Evolutionary conservation across 2,888 invertebrate species (phyloP), one percentile per base, ranked within the genome.

Genomic region (Pemphredon lugubris): DNA sequence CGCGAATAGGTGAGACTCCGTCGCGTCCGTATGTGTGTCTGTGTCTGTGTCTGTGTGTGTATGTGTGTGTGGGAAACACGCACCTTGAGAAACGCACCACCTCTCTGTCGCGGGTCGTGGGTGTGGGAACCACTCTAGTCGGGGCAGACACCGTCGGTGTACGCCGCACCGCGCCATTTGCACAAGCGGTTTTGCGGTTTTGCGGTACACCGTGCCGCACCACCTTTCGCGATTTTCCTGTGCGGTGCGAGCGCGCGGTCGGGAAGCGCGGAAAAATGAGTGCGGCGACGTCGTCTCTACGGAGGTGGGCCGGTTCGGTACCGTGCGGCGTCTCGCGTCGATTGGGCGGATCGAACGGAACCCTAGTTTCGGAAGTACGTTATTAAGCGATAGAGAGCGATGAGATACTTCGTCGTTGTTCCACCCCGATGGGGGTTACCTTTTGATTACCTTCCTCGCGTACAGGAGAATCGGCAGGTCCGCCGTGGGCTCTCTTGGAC

Each of bases 61-160:
- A 44, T 51, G 61, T 57, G 48, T 40, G 61, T 58, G 32, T 60
- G 53, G 50, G 42, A 39, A 32, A 48, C 53, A 14, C 39, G 45
- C 66, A 79, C 77, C 75, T 79, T 77, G 70, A 53, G 66, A 70
- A 75, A 72, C 68, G 58, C 55, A 60, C 68, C 60, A 55, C 53
- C 73, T 64, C 73, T 64, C 55, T 51, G 60, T 59, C 47, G 37
- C 23, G 20, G 40, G 32, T 66, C 66, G 82, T 79, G 75, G 79
- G 81, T 81, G 83, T 80, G 83, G 78, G 81, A 83, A 83, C 53
- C 53, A 23, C 37, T 61, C 37, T 61, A 53, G 45, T 32, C 45
- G 50, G 30, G 51, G n/a, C n/a, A 65, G 21, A 37, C 40, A 14
- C 26, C 26, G 26, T 26, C 9, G 26, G 13, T 4, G 18, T 34